Evolutionary conservation across 2,113 vertebrate species (phyloP).

Genomic region (Alaudala cheleensis): DNA sequence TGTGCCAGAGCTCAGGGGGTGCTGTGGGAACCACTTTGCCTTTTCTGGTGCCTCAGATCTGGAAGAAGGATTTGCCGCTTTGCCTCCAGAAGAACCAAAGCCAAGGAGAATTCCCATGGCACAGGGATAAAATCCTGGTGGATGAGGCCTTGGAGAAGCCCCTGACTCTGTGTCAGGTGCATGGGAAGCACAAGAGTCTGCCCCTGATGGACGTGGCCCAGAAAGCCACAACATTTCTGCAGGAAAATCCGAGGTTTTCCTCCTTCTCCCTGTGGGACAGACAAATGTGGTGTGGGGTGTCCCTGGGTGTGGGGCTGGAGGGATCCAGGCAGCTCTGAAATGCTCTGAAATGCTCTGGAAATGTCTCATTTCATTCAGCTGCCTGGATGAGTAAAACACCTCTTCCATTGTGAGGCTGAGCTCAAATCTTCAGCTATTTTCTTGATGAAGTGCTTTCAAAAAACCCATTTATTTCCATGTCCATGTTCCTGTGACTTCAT

Average conservation of each 20-base stretch:
- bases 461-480: neutral
- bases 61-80: neutral
- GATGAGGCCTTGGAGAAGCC: neutral
- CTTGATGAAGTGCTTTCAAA: conserved; percentile 63
- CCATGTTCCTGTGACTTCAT: neutral
- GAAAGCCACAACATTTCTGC: neutral
- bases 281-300: neutral
- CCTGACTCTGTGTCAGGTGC: neutral
- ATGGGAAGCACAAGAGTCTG: neutral
- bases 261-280: neutral
- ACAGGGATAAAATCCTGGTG: neutral
- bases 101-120: neutral
- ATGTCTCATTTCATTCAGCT: conserved; percentile 18
- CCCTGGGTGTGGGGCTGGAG: neutral
- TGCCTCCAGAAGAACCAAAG: conserved; percentile 25
- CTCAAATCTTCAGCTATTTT: conserved; percentile 46
- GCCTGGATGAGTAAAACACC: conserved; percentile 41
- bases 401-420: conserved; percentile 31
- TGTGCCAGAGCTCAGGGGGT: neutral
- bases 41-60: neutral
- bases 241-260: neutral
- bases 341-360: neutral
- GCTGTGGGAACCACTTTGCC: neutral
- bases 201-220: neutral
- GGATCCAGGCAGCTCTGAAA: neutral